These are phyloP conservation scores for Drosophila eohydei DNA, from an alignment of 2,888 invertebrate species.

Conservation along the genomic window DNA sequence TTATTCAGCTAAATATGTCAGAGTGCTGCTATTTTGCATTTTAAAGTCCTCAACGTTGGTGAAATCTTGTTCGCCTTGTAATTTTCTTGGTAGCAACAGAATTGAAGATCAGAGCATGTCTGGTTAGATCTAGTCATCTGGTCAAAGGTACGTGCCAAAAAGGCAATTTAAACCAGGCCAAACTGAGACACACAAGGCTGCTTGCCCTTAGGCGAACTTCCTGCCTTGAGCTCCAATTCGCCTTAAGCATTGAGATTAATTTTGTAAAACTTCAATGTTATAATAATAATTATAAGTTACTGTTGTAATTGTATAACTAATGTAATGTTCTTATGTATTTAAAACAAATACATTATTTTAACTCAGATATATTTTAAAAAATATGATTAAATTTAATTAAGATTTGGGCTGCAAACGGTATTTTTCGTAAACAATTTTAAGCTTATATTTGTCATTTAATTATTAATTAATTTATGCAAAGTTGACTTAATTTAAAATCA, in stretches of 20 bases:
- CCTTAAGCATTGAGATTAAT: background rate
- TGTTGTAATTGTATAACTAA: too few species aligned
- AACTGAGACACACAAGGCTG: background rate
- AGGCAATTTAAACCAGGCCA: background rate
- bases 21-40: background rate
- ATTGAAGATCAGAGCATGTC: background rate
- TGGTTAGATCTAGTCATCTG: background rate
- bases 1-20: background rate
- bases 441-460: background rate
- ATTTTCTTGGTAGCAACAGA: background rate
- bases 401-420: too few species aligned
- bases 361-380: background rate
- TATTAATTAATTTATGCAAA: background rate
- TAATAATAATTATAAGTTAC: background rate
- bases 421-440: background rate
- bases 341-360: background rate
- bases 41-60: background rate
- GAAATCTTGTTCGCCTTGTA: background rate
- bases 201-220: background rate
- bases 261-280: background rate
- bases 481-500: background rate
- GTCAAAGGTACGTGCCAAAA: conserved; percentile 6
- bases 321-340: background rate
- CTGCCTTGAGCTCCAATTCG: background rate
- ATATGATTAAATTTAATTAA: background rate